These are phyloP conservation scores for Drosophila basisetae DNA, from an alignment of 2,888 invertebrate genomes.

Conservation along the genomic window DNA sequence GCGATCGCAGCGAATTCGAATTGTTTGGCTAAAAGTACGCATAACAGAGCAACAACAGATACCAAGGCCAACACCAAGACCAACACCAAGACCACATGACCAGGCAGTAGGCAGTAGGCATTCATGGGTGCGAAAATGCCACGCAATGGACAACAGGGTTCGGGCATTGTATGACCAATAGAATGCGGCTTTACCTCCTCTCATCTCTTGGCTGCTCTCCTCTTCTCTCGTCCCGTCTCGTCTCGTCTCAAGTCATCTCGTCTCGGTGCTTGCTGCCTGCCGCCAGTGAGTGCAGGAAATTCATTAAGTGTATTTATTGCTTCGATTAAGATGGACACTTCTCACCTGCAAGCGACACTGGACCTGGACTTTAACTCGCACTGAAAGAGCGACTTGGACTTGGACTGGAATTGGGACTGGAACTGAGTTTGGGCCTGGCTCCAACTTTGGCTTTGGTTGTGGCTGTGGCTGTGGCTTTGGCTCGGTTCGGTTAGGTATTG, in stretches of 20 bases:
- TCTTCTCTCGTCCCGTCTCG: not conserved
- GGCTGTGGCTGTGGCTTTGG: not conserved
- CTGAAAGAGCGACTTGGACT: conserved; percentile 27
- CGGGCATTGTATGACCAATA: conserved; percentile 75
- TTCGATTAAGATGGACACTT: conserved; percentile 82
- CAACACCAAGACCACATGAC: conserved; percentile 10
- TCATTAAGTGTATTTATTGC: conserved; percentile 82
- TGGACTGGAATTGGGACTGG: conserved; percentile 6
- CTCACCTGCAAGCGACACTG: conserved; percentile 73
- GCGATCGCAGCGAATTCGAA: conserved; percentile 71
- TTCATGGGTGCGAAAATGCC: conserved; percentile 78
- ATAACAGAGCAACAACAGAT: conserved; percentile 50
- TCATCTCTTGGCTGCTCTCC: not conserved
- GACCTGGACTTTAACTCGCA: conserved; percentile 28
- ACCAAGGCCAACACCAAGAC: conserved; percentile 22
- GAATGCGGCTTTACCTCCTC: conserved; percentile 60
- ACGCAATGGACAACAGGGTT: conserved; percentile 70
- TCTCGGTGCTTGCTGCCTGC: conserved; percentile 20
- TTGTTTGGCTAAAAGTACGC: conserved; percentile 65
- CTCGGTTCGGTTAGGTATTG: conserved; percentile 54
- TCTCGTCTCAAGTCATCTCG: conserved; percentile 7
- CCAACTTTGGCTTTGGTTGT: conserved; percentile 19
- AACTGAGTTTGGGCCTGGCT: conserved; percentile 12
- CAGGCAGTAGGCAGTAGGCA: conserved; percentile 28
- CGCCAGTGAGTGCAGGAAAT: conserved; percentile 75